Evolutionary conservation across 2,797 vertebrate species (phyloP).

Genomic region (Aeoliscus strigatus): DNA sequence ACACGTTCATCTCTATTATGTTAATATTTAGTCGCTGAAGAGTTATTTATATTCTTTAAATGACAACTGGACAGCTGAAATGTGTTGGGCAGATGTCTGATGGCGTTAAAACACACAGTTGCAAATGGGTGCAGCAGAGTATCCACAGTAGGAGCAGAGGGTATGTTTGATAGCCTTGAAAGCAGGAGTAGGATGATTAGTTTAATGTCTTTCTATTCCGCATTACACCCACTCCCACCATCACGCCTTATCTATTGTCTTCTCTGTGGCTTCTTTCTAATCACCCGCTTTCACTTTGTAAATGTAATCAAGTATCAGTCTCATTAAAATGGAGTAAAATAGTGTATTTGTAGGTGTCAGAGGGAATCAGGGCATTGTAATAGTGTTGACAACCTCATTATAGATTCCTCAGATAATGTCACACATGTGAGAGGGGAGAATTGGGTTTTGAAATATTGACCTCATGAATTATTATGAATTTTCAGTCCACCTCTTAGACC

Average conservation of each 20-base stretch:
- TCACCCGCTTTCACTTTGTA: constrained; percentile 16
- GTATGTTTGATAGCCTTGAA: no score
- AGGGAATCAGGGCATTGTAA: constrained; percentile 28
- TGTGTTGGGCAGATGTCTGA: no score
- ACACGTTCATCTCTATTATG: no score
- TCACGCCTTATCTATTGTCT: constrained; percentile 10
- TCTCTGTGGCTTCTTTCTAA: constrained; percentile 9
- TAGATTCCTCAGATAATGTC: constrained; percentile 17
- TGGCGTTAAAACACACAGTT: no score
- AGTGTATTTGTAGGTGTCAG: constrained; percentile 13
- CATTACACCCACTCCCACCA: constrained; percentile 5
- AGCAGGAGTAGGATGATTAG: constrained; percentile 35
- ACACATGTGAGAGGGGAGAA: constrained; percentile 1
- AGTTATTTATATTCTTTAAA: no score
- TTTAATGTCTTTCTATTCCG: constrained; percentile 13
- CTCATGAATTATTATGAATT: constrained; percentile 24
- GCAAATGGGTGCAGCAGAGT: no score
- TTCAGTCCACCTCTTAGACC: no score
- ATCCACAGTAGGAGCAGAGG: no score
- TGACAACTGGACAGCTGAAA: no score
- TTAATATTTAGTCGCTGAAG: no score
- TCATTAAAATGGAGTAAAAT: constrained; percentile 17
- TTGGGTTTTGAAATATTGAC: constrained; percentile 9
- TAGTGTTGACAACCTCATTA: constrained; percentile 26
- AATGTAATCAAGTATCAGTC: constrained; percentile 21